These are phyloP conservation scores for Equus przewalskii DNA, from an alignment of 2,113 vertebrate species.

Conservation along the genomic window DNA sequence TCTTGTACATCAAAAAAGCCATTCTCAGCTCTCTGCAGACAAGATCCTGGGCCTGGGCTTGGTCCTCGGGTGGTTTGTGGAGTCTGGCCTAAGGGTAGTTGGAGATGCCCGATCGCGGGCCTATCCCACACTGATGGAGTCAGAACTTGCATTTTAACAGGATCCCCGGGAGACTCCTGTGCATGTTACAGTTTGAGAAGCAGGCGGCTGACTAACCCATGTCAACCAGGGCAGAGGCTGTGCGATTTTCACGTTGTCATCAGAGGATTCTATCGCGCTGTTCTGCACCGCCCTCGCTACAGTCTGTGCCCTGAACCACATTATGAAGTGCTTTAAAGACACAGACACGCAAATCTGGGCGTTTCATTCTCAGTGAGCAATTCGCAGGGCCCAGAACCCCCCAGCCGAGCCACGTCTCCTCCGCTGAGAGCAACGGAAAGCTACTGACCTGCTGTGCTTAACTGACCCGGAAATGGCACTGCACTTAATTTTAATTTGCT, in stretches of 20 bases:
- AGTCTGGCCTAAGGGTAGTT: accelerated
- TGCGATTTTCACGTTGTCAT: accelerated
- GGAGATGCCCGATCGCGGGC: accelerated
- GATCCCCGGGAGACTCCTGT: background rate
- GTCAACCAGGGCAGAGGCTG: background rate
- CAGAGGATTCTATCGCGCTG: background rate
- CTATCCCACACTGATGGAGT: no score
- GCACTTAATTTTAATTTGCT: constrained; percentile 76
- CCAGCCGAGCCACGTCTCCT: constrained; percentile 28
- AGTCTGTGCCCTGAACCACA: background rate
- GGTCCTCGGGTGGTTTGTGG: accelerated
- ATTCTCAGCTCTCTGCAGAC: accelerated
- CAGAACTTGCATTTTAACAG: background rate
- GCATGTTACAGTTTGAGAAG: background rate
- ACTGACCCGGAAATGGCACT: constrained; percentile 80
- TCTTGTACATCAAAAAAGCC: background rate
- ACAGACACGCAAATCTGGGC: background rate
- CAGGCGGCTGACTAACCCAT: background rate
- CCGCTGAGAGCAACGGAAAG: constrained; percentile 61
- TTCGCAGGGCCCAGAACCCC: constrained; percentile 1
- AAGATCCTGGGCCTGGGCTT: accelerated
- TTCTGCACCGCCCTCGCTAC: background rate
- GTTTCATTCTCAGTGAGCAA: constrained; percentile 62
- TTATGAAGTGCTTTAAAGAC: background rate
- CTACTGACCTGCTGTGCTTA: constrained; percentile 67